Conservation (phyloP, 2,113 vertebrate genomes). For the Podarcis raffonei region DNA sequence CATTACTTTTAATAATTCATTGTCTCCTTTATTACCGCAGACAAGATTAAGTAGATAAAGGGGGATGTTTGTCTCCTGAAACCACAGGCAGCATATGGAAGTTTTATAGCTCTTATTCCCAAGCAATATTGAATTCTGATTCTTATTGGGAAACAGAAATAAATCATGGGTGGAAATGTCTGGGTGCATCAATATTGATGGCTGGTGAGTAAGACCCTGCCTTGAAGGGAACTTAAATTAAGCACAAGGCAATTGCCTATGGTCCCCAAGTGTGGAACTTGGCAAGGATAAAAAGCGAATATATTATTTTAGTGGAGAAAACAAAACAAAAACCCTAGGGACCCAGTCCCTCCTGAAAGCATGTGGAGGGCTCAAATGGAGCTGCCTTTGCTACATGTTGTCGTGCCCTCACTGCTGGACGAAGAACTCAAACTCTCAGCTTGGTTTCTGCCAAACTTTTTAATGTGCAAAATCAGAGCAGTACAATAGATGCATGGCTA, state of each 20-base stretch:
- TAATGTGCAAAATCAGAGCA: no score
- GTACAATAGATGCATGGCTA: no score
- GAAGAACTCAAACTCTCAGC: no score
- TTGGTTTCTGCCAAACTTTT: no score
- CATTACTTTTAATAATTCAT: slow-evolving; percentile 53
- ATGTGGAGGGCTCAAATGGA: neutral
- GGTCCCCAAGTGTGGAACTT: neutral
- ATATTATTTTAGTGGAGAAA: neutral
- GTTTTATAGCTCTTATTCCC: slow-evolving; percentile 37
- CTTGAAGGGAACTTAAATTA: neutral
- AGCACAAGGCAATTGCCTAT: neutral
- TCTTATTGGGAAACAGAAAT: slow-evolving; percentile 47
- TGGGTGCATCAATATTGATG: neutral
- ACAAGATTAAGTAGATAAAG: slow-evolving; percentile 45
- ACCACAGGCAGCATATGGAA: slow-evolving; percentile 34
- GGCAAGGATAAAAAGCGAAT: neutral
- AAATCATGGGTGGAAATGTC: slow-evolving; percentile 34
- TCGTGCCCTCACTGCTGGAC: no score
- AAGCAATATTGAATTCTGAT: slow-evolving; percentile 60
- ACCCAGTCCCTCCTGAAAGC: neutral
- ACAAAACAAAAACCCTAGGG: neutral
- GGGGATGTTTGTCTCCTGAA: slow-evolving; percentile 39
- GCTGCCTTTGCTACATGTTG: no score
- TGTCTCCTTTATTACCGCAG: slow-evolving; percentile 1
- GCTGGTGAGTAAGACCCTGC: neutral